These are phyloP conservation scores for Volucella inflata DNA, from an alignment of 2,888 invertebrate species.

Conservation along the genomic window DNA sequence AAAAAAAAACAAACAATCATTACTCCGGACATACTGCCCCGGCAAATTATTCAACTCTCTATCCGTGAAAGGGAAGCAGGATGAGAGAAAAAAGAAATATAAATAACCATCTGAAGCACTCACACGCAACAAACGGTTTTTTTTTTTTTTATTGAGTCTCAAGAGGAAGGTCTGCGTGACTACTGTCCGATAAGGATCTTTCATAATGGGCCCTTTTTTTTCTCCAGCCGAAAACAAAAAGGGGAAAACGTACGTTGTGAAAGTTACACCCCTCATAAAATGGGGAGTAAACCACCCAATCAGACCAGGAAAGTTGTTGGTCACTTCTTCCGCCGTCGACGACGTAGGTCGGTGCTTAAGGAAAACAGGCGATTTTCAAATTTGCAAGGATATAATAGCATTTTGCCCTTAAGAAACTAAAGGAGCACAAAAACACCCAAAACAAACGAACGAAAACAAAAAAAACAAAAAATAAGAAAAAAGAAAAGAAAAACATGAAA, in stretches of 20 bases:
- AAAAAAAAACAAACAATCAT: constrained; percentile 44
- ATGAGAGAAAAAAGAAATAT: too few relatives aligned
- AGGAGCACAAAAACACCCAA: not conserved
- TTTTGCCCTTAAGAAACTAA: not conserved
- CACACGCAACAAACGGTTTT: constrained; percentile 39
- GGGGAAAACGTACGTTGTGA: constrained; percentile 24
- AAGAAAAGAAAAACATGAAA: constrained; percentile 2
- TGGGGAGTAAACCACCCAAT: constrained; percentile 31
- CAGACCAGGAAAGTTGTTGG: constrained; percentile 26
- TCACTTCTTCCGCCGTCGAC: constrained; percentile 51
- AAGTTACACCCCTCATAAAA: constrained; percentile 43
- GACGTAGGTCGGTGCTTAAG: constrained; percentile 32
- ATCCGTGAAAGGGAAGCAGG: constrained; percentile 20
- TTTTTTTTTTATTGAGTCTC: constrained; percentile 48
- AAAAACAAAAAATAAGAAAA: too few relatives aligned
- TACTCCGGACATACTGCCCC: constrained; percentile 31
- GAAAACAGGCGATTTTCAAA: constrained; percentile 33
- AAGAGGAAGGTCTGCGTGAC: constrained; percentile 49
- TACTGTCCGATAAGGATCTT: constrained; percentile 51
- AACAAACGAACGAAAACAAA: too few relatives aligned
- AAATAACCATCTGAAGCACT: constrained; percentile 24
- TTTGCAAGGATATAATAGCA: constrained; percentile 44
- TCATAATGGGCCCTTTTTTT: constrained; percentile 23
- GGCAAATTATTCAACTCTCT: constrained; percentile 51
- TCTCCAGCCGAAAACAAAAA: not conserved